A percentile compares a stretch with the other conserved stretches of the same genome.
These are phyloP conservation scores for Ichneumoninae sp. DNA, from an alignment of 2,888 invertebrate species.

Conservation along the genomic window DNA sequence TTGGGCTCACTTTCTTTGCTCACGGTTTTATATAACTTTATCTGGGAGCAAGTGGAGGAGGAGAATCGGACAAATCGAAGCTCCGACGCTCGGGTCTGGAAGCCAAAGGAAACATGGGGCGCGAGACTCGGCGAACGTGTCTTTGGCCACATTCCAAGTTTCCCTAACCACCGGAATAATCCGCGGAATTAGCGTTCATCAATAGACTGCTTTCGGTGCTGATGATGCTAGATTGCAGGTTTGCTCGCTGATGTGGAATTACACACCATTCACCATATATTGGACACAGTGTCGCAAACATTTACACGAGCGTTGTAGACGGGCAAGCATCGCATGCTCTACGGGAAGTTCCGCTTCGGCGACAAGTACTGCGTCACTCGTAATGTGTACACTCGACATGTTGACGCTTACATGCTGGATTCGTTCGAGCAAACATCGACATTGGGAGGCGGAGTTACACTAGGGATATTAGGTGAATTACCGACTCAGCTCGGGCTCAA, in stretches of 20 bases:
- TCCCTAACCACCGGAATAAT: conserved; percentile 25
- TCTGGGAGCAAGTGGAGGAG: background rate
- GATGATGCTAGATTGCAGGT: conserved; percentile 37
- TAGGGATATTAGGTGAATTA: background rate
- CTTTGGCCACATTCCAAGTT: conserved; percentile 54
- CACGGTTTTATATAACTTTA: background rate
- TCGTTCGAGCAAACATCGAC: background rate
- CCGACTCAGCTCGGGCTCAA: background rate
- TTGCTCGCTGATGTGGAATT: conserved; percentile 5
- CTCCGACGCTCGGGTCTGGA: background rate
- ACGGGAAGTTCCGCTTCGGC: background rate
- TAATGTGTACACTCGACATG: background rate
- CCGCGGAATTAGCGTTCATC: conserved; percentile 24
- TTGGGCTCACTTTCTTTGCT: background rate
- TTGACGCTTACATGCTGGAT: background rate
- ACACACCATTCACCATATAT: conserved; percentile 20
- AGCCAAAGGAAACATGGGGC: background rate
- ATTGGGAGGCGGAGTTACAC: background rate
- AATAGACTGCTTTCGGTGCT: conserved; percentile 33
- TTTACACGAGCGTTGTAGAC: conserved; percentile 9
- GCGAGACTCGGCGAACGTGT: conserved; percentile 31
- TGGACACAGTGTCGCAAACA: conserved; percentile 29
- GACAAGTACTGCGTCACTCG: background rate
- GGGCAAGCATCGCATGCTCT: background rate
- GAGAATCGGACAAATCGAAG: conserved; percentile 24